Evolutionary conservation across 2,797 vertebrate species (phyloP).

Genomic region (Gobionotothen gibberifrons): DNA sequence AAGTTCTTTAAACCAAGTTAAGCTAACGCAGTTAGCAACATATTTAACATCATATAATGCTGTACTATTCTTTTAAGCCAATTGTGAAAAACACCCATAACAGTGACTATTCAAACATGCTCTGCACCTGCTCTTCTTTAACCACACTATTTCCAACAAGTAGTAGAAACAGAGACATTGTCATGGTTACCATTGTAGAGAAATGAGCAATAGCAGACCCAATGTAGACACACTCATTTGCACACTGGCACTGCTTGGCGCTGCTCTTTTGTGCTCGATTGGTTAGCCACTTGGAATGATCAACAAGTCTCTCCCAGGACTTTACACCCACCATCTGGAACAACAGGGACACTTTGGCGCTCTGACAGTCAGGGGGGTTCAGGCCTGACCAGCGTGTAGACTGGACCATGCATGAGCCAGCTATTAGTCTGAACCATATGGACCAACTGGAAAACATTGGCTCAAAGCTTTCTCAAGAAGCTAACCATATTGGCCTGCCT

Average conservation of each 20-base stretch:
- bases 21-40: too few species aligned
- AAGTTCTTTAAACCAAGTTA: too few species aligned
- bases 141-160: not conserved
- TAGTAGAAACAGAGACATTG: not conserved
- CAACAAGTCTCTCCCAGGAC: constrained; percentile 33
- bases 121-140: not conserved
- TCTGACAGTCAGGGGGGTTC: constrained; percentile 29
- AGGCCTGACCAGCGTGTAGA: constrained; percentile 13
- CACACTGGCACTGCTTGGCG: constrained; percentile 8
- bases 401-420: constrained; percentile 24
- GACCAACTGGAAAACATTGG: constrained; percentile 32
- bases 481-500: constrained; percentile 9
- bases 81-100: not conserved
- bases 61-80: not conserved
- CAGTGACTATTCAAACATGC: not conserved
- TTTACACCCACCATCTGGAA: constrained; percentile 59
- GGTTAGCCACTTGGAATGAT: constrained; percentile 55
- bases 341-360: constrained; percentile 14
- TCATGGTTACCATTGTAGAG: constrained; percentile 27
- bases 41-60: not conserved
- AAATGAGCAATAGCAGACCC: not conserved
- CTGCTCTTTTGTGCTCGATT: constrained; percentile 24
- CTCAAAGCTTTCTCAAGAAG: constrained; percentile 29
- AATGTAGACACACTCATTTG: constrained; percentile 18
- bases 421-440: constrained; percentile 54